These are phyloP conservation scores for Entelurus aequoreus DNA, from an alignment of 2,113 vertebrate species.

Conservation along the genomic window DNA sequence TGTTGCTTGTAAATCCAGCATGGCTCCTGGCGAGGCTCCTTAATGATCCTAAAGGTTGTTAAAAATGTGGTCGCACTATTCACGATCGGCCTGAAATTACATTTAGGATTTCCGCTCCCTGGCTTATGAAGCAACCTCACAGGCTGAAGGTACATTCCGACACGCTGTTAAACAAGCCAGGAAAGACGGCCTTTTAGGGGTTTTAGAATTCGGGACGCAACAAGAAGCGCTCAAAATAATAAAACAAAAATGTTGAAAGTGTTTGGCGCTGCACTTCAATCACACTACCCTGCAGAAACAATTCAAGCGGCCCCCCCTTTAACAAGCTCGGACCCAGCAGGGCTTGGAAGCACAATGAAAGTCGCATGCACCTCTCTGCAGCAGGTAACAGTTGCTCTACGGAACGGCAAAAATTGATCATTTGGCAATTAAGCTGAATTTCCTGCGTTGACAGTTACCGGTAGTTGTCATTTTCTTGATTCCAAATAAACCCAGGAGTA, in stretches of 20 bases:
- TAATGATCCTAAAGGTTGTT: no score
- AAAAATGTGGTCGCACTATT: no score
- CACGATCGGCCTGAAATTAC: no score
- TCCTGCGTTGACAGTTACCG: not conserved
- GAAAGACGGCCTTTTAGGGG: not conserved
- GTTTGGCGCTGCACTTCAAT: constrained; percentile 8
- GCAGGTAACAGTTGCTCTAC: not conserved
- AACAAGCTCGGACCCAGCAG: constrained; percentile 3
- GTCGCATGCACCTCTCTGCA: not conserved
- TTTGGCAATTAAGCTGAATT: not conserved
- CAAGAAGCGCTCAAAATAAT: not conserved
- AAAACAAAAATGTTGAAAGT: not conserved
- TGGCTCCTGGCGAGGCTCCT: no score
- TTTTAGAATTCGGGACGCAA: not conserved
- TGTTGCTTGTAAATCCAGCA: not conserved
- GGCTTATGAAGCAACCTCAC: not conserved
- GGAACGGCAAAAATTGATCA: not conserved
- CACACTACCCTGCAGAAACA: constrained; percentile 1
- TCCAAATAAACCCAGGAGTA: no score
- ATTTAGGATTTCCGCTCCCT: not conserved
- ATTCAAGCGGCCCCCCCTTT: not conserved
- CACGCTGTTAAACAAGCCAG: not conserved
- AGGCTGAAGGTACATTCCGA: not conserved
- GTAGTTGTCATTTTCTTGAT: no score
- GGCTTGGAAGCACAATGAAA: constrained; percentile 4